phyloP scores from a whole-genome alignment of 2,113 vertebrate genomes.

The Salminus brasiliensis region DNA sequence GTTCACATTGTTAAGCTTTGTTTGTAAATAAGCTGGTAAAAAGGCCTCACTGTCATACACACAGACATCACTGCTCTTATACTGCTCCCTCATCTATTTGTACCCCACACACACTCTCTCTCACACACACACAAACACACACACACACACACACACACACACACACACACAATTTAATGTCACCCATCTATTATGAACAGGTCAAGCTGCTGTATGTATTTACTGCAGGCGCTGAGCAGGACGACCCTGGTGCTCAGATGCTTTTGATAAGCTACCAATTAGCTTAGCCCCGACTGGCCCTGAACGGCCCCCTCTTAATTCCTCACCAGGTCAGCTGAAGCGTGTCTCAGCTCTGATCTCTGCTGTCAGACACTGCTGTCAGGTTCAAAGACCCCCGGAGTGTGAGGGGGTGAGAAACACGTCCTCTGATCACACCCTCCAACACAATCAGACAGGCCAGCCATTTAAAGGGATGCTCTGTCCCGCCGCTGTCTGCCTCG shows the following conservation, averaged over 20 bases:
- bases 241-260: neutral
- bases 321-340: neutral
- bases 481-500: too few species aligned
- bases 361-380: neutral
- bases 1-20: too few species aligned
- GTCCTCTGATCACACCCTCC: too few species aligned
- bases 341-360: neutral
- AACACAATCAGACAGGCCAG: too few species aligned
- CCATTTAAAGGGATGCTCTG: too few species aligned
- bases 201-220: neutral
- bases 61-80: too few species aligned
- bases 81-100: too few species aligned
- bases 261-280: neutral
- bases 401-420: too few species aligned
- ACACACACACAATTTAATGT: neutral
- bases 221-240: neutral
- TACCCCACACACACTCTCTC: too few species aligned
- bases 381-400: neutral
- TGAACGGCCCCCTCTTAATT: neutral
- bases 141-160: slow-evolving; percentile 12
- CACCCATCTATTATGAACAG: neutral
- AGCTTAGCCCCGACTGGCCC: neutral
- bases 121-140: slow-evolving; percentile 8
- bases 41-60: too few species aligned
- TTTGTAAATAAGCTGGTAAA: too few species aligned